Conservation (phyloP, 2,113 vertebrate species). For the Axis porcinus region DNA sequence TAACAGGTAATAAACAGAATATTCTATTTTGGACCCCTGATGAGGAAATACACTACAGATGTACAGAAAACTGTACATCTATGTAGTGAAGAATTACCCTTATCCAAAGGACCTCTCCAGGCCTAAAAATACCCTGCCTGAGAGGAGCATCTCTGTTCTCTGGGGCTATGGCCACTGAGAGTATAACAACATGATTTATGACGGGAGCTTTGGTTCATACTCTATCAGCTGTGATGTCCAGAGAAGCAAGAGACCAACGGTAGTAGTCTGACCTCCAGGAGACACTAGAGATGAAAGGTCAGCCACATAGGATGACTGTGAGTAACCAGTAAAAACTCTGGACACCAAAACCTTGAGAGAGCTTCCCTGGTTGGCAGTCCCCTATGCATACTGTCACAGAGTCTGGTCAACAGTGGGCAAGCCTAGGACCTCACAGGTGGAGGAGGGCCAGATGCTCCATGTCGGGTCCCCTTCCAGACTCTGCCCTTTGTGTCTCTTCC, state of each 20-base stretch:
- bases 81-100: neutral
- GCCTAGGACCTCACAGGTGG: fast-evolving
- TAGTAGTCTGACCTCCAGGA: neutral
- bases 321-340: neutral
- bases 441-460: neutral
- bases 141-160: neutral
- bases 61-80: neutral
- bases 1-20: neutral
- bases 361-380: neutral
- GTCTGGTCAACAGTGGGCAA: neutral
- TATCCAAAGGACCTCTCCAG: neutral
- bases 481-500: neutral
- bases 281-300: neutral
- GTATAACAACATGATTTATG: neutral
- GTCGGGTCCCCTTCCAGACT: neutral
- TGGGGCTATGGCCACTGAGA: neutral
- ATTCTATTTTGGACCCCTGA: neutral
- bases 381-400: neutral
- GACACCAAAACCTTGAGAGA: neutral
- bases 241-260: neutral
- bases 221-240: neutral
- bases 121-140: neutral
- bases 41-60: neutral
- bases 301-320: neutral
- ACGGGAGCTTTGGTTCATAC: neutral